Base-by-base conservation (phyloP, 2,113 vertebrate species). In the Phalacrocorax aristotelis region DNA sequence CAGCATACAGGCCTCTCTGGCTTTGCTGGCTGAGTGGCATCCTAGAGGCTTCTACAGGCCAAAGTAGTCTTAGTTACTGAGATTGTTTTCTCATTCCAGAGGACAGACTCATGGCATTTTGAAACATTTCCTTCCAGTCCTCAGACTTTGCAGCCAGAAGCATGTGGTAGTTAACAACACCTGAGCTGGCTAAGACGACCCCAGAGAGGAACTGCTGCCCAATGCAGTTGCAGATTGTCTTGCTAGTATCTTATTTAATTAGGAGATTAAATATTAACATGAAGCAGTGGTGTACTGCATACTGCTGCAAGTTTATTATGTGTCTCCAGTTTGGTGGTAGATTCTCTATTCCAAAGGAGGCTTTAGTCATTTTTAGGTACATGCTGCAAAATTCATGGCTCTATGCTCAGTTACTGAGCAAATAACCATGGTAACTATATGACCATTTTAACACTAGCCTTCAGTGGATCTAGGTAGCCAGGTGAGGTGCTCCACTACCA, bases 271-370 rank as follows among this genome's bases (percentile, higher is more conserved):
- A 46, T 68, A 19, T 72, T 75, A 64, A 36, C 10, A 15, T 40
- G 14, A 93, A 71, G 19, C 29, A 55, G 2, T 52, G 19, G 6
- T 52, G 15, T 40, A 27, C 20, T 91, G 36, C 26, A 48, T 60
- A 16, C 9, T 32, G 2, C 23, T 66, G 11, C 32, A 85, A 71
- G 21, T 38, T 78, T 62, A 26, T 51, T 79, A 12, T 21, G 30
- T 30, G 29, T 72, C 20, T 85, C 21, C 48, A 51, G 23, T 34
- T 54, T 69, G 15, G 4, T 57, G 15, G 16, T 61, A n/a, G 23
- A 19, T 2, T 42, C 2, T 54, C 15, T 52, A 2, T 0, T 2
- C 36, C 21, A 65, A 68, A 64, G 34, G 10, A 61, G 4, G 7
- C 21, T 58, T 79, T 71, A 48, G 57, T 71, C 2, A 38, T 71